Evolutionary conservation across 2,888 invertebrate genomes (phyloP), one percentile per base, ranked within the genome.

Genomic region (Netelia inedita): DNA sequence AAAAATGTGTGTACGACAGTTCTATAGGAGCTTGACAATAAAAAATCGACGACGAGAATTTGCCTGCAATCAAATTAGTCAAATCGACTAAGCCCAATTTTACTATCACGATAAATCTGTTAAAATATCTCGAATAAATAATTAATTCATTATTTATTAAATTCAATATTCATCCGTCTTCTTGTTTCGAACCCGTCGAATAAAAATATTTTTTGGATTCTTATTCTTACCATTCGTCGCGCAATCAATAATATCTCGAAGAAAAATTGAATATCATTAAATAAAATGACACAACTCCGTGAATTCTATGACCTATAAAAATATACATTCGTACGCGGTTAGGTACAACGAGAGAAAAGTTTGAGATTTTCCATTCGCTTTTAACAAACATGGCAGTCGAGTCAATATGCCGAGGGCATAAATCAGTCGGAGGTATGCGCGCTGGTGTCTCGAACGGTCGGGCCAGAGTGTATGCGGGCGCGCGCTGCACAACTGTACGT

Each of bases 341-440:
- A 41, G 55, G 23, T 53, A 28, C n/a, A 69, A 14, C n/a, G n/a
- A 69, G 46, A 46, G 10, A 16, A 8, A 55, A 28, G 3, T 28
- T 28, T 28, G 28, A 28, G 43, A 75, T 75, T 75, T 81, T 81
- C 75, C 41, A 69, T 75, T 81, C 55, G 63, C 35, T 81, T 69
- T 74, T 19, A 75, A 61, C 53, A 75, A 68, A 74, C 69, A 75
- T 68, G 53, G 55, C 75, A 81, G 69, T 69, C 75, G 63, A 75
- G 74, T 81, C 75, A 81, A 81, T 81, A 74, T 75, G 69, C 74
- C 63, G 74, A 50, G 68, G 43, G 63, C 63, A 81, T 81, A 81
- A 81, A 81, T 81, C 74, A 81, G 69, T 74, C 69, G 43, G 75
- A 66, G 80, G 68, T 68, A 80, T 68, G 69, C 63, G 63, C 57